Conservation (phyloP, 2,113 vertebrate species). For the Irena cyanogastra region DNA sequence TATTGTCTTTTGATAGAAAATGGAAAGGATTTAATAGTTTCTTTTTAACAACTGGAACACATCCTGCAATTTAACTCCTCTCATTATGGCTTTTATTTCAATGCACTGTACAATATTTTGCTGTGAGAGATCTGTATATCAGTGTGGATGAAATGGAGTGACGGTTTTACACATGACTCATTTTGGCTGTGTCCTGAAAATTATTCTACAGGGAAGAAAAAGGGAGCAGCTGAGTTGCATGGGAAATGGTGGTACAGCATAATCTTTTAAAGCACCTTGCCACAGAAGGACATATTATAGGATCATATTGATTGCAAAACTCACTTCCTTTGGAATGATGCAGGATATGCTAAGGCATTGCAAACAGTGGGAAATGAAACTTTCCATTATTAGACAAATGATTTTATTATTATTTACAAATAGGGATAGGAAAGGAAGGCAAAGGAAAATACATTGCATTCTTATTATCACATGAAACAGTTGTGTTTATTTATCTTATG, state of each 20-base stretch:
- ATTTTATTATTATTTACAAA: not conserved
- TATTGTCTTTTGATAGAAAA: not conserved
- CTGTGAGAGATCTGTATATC: not conserved
- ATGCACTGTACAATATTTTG: not conserved
- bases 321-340: not conserved
- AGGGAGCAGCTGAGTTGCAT: not conserved
- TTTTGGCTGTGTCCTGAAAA: not conserved
- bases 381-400: not conserved
- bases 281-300: not conserved
- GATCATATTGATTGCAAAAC: not conserved
- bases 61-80: not conserved
- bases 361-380: not conserved
- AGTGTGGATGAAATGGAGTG: not conserved
- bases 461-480: not conserved
- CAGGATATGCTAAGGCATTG: not conserved
- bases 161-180: not conserved
- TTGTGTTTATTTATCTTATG: not conserved
- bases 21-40: not conserved
- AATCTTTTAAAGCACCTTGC: not conserved
- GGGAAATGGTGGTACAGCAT: not conserved
- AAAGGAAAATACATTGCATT: not conserved
- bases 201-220: not conserved
- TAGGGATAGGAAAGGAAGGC: not conserved
- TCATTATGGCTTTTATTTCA: not conserved
- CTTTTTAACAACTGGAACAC: not conserved